Base-by-base conservation (phyloP, 2,113 vertebrate species). In the Onychorhynchus coronatus region DNA sequence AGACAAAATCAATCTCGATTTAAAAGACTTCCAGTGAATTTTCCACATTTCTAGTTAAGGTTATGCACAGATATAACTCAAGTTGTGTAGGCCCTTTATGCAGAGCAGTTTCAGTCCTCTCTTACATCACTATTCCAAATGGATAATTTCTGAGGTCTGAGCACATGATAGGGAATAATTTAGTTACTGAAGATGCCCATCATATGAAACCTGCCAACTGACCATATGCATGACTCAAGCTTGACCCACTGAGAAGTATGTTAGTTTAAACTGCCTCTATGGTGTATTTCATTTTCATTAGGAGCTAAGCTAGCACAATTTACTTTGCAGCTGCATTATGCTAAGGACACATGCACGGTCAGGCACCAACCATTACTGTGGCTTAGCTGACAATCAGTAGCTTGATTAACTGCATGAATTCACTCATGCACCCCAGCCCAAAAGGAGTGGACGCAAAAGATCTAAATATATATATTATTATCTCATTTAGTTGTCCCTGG, bases 341-440 rank as follows among this genome's bases (percentile, higher is more conserved):
- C 94, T 95, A 87, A 91, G 70, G 86, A 81, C 93, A 61, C 89
- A 94, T 94, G 94, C 95, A 78, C 8, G 0, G 35, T 95, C 93
- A 96, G 93, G 93, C 84, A 94, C 80, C 5, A 3, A 6, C 89
- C 93, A 95, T 97, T 95, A 87, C 76, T 0, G 1, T 52, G 72
- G 72, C 73, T 97, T 95, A 95, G 88, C 86, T 89, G 84, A 89
- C 81, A 92, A 93, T 95, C 89, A 91, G 93, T 49, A 91, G 47
- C 84, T 85, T 96, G 95, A 95, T 93, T 93, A 95, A 94, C 89
- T 89, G 84, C 49, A 35, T 91, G 91, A 93, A 92, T 93, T 96
- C 84, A 96, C 76, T 92, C 86, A 39, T 37, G 41, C 61, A 92
- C 65, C 86, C 85, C 63, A 91, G 27, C 5, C 58, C 52, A 65